Evolutionary conservation across 2,888 invertebrate species (phyloP).

Genomic region (Coleophora deauratella): DNA sequence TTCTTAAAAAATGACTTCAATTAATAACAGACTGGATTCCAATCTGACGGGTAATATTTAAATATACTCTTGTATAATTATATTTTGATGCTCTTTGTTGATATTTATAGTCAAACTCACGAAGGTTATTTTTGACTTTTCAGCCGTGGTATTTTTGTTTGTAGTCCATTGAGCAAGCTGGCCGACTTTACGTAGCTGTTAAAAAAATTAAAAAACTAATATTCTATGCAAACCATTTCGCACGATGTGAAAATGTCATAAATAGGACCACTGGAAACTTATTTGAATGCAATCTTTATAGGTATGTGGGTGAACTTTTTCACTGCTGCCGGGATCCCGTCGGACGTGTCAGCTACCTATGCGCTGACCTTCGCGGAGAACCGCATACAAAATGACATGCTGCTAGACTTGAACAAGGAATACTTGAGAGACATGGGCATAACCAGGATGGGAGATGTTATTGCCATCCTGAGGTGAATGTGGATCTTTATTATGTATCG

Average conservation of each 20-base stretch:
- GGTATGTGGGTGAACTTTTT: constrained; percentile 91
- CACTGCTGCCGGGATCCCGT: constrained; percentile 86
- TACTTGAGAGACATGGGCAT: constrained; percentile 93
- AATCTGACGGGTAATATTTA: constrained; percentile 40
- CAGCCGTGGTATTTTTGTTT: too few species aligned
- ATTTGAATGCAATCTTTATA: constrained; percentile 27
- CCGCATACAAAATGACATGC: constrained; percentile 89
- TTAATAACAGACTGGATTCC: constrained; percentile 44
- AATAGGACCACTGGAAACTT: too few species aligned
- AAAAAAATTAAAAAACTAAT: too few species aligned
- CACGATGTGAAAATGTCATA: too few species aligned
- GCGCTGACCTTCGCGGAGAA: constrained; percentile 91
- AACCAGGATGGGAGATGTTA: constrained; percentile 80
- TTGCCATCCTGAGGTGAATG: constrained; percentile 78
- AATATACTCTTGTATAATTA: too few species aligned
- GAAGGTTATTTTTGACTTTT: too few species aligned
- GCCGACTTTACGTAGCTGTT: too few species aligned
- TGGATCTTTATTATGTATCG: not conserved
- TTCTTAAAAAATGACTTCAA: constrained; percentile 22
- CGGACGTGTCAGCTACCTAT: constrained; percentile 85
- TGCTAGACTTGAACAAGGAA: constrained; percentile 89
- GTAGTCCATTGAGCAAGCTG: too few species aligned
- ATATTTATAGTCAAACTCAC: too few species aligned
- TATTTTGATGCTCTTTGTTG: not conserved
- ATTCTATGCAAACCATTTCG: too few species aligned